These are phyloP conservation scores for Chymomyza amoena DNA, from an alignment of 2,888 invertebrate species.

Conservation along the genomic window DNA sequence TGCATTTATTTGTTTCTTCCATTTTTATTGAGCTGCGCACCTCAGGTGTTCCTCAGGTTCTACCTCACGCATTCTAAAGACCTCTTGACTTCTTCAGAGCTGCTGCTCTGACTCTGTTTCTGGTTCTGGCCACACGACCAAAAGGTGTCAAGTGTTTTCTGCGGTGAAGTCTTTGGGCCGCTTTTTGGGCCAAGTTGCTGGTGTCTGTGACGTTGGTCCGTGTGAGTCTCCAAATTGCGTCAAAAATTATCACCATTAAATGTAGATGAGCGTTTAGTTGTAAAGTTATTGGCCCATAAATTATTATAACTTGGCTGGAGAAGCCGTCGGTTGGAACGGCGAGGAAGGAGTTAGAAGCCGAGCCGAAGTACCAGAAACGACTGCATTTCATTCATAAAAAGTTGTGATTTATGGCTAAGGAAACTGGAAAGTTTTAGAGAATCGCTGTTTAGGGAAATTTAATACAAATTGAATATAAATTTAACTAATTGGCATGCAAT, in stretches of 20 bases:
- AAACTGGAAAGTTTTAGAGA: slow-evolving; percentile 19
- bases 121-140: slow-evolving; percentile 10
- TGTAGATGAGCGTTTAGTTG: slow-evolving; percentile 75
- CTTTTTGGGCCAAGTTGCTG: slow-evolving; percentile 23
- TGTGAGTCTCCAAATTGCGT: slow-evolving; percentile 67
- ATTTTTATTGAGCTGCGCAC: slow-evolving; percentile 37
- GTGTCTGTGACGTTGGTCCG: slow-evolving; percentile 51
- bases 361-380: neutral
- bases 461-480: neutral
- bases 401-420: slow-evolving; percentile 18
- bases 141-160: slow-evolving; percentile 63
- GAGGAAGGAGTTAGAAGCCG: neutral
- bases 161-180: neutral
- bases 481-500: neutral
- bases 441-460: slow-evolving; percentile 14
- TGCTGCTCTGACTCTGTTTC: neutral
- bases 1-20: slow-evolving; percentile 44
- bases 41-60: slow-evolving; percentile 22
- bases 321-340: neutral
- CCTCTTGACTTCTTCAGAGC: slow-evolving; percentile 31
- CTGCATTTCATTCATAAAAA: slow-evolving; percentile 44
- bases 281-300: slow-evolving; percentile 70
- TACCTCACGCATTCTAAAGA: slow-evolving; percentile 29
- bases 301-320: slow-evolving; percentile 26
- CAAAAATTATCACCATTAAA: slow-evolving; percentile 74